Evolutionary conservation across 2,797 vertebrate species (phyloP), one percentile per base, ranked within the genome.

Genomic region (Dendrocincla fuliginosa): DNA sequence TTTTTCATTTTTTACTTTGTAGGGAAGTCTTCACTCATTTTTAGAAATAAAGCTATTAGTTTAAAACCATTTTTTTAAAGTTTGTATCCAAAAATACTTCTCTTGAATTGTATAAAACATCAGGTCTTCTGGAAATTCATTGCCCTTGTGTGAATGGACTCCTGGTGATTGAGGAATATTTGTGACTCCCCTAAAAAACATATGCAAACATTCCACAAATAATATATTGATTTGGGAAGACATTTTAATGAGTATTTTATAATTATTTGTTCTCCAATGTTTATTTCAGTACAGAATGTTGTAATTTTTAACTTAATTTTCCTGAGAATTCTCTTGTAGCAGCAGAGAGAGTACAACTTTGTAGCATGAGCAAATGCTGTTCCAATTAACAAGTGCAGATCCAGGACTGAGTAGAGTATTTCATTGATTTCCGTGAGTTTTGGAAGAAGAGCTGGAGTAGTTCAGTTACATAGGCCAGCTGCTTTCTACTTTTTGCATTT

Each of bases 151-250:
- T 94, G 86, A 96, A 93, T 49, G 60, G 56, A 10, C 56, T 92
- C 90, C 92, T 80, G 37, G 63, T 9, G 93, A 74, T 74, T 1
- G 1, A 90, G 64, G 93, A 83, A 94, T 94, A 96, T 97, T 95
- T 95, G 95, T 83, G 52, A 75, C 75, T 80, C 71, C n/a, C 69
- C 83, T 96, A 83, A 89, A 96, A 93, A 92, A 89, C 93, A 90
- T 32, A 89, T 90, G 89, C 81, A 84, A 50, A 44, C 92, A 90
- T 96, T 93, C 88, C 71, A 68, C 71, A 87, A 89, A 90, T 84
- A 92, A 44, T 74, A 6, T 71, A 60, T 68, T 64, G 89, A 89
- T 90, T 59, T 30, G 1, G 46, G 63, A 71, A 46, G 12, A 35
- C 24, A 20, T 80, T 93, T 94, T 87, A 35, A 64, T 65, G 64